Base-by-base conservation (phyloP, 2,113 vertebrate species). In the Cairina moschata region DNA sequence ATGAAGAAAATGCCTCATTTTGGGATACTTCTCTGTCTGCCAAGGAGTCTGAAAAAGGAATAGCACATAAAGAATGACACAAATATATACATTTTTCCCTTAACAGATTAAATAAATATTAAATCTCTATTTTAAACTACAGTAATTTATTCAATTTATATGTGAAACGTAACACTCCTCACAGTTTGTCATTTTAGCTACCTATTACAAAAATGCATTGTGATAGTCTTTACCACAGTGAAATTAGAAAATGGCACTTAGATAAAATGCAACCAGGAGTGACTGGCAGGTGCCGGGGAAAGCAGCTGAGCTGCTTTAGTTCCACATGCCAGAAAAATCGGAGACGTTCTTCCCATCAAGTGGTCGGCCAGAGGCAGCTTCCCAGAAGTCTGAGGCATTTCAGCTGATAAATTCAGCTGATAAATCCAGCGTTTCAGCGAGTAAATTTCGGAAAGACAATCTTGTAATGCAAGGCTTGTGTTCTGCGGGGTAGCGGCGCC, bases 351-450 rank as follows among this genome's bases (percentile, higher is more conserved):
- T 90, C 75, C 67, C 82, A 86, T 62, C 72, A 52, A 87, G 91
- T 77, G 88, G 82, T 85, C 3, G 5, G 84, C 87, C 91, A 91
- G 84, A 91, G 94, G 94, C 87, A 83, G 72, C 78, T 83, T 89
- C 90, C 74, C 91, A 91, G 67, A 85, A 90, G 55, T 80, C 91
- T 93, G 90, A 93, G 82, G 78, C 82, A 86, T 88, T 95, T 88
- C 63, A 55, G 63, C 75, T 91, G 90, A 92, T 96, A 86, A 96
- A 90, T 95, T 71, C 71, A 40, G 73, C 90, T 92, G 95, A 97
- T 95, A 96, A 94, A 59, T 42, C 36, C 80, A 38, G 77, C 1
- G 0, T 71, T 94, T 86, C 86, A 46, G 68, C 0, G 1, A 63
- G 76, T 44, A 71, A 83, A 86, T 90, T 97, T 92, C 0, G 2